Base-by-base conservation (phyloP, 1,140 invertebrate genomes). In the Calycopis cecrops region DNA sequence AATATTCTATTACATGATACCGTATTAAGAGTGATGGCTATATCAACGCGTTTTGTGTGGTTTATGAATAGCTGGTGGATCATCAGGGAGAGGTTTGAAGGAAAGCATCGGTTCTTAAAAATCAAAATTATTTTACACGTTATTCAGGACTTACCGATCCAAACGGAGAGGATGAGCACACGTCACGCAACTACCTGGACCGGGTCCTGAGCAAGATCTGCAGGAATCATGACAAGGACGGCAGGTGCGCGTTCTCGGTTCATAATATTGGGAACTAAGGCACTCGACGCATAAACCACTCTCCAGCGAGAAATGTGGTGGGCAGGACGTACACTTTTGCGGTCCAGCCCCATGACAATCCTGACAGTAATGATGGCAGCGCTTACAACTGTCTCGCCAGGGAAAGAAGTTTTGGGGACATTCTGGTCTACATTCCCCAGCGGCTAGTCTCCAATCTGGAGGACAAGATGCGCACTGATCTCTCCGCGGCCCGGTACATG, bases 401-500 rank as follows among this genome's bases (percentile, higher is more conserved):
- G 94, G 92, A 67, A 94, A 95, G 68, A 93, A 94, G 34, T 94
- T 94, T 62, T 93, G 91, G 8, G 95, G 95, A 83, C 95, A 96
- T 72, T 93, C 92, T 0, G 92, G 91, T 67, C 93, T 91, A 74
- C 95, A 97, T 74, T 94, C 92, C 4, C 94, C 94, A 2, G 92
- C 92, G 1, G 94, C 91, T 33, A 96, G 76, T 72, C 94, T 91
- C 92, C 92, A 94, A 35, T 92, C 92, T 34, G 87, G 82, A 0
- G 92, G 92, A 87, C 95, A 97, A 14, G 91, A 91, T 0, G 96
- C 93, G 76, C 95, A 97, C 66, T 96, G 93, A 78, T 95, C 92
- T 55, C 92, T 89, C 54, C 93, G 89, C 0, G 94, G 93, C 0
- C 91, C 95, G 69, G 87, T 82, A 50, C 84, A 87, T 4, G 81